Percentiles rank a stretch among this genome's conserved stretches.
These are phyloP conservation scores for Sylvicapra grimmia DNA, from an alignment of 2,113 vertebrate species.

Conservation along the genomic window DNA sequence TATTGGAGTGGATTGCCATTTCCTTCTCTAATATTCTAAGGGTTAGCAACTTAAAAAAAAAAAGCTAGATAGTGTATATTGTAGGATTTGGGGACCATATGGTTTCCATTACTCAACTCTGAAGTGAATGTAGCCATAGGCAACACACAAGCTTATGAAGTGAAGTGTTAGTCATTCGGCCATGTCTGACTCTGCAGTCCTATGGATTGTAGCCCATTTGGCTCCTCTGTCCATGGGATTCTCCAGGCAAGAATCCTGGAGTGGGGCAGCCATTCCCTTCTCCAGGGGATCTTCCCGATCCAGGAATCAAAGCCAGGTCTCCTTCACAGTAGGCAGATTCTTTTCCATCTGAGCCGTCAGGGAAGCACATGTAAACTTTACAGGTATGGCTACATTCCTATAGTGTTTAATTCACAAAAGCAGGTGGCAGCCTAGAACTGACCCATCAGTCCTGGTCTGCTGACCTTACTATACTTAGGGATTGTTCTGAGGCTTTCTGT, in stretches of 20 bases:
- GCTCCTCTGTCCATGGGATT: not conserved
- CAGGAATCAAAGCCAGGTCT: not conserved
- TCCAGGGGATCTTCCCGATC: accelerated
- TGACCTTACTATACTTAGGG: not conserved
- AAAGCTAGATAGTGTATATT: not conserved
- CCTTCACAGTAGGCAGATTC: not conserved
- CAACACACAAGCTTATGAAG: not conserved
- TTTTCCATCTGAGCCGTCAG: not conserved
- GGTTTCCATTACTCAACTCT: not conserved
- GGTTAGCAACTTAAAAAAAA: not conserved
- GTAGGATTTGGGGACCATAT: not conserved
- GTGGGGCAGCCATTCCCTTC: not conserved
- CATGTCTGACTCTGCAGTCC: not conserved
- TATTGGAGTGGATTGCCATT: not conserved
- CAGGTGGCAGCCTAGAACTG: not conserved
- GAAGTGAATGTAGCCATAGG: not conserved
- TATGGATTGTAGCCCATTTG: not conserved
- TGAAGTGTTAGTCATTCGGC: not conserved
- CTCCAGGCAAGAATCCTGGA: not conserved
- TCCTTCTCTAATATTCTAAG: not conserved
- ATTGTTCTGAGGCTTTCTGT: not conserved
- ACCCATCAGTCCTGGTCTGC: not conserved
- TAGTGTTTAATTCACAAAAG: not conserved
- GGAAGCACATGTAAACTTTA: not conserved
- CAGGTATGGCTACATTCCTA: not conserved